Base-by-base conservation (phyloP, 2,797 vertebrate genomes). In the Diplodus puntazzo region DNA sequence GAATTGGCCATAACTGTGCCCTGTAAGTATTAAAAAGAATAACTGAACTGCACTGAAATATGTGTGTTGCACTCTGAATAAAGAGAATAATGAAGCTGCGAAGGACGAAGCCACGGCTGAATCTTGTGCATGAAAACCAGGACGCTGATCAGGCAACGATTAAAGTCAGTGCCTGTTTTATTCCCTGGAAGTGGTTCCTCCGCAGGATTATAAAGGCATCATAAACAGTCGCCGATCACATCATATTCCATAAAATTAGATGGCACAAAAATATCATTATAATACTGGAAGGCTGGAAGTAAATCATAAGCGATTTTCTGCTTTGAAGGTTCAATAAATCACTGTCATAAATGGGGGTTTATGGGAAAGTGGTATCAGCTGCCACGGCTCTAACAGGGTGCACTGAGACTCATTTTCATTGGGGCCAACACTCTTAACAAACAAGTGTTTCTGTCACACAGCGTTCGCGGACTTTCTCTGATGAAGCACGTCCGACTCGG, bases 41-140 rank as follows among this genome's bases (percentile, higher is more conserved):
- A 27, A 4, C 27, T 27, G 27, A 34, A 34, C 34, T 34, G 34
- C 34, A 34, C 34, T 34, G 34, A 34, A 34, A 8, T 34, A 1
- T 63, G 11, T 63, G 42, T 14, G 16, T 58, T 58, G 6, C n/a
- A 21, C 23, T 65, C 6, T 25, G 1, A 73, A 68, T 66, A 61
- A 71, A 27, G 23, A 63, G 42, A 63, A 76, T 7, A 57, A 39
- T 58, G 34, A 16, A 63, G 55, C 59, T 68, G 60, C 69, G 53
- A 72, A 73, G 55, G 53, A 80, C 81, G 71, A 82, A 61, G 59
- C 83, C 70, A 74, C 21, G 34, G 48, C 69, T 49, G 14, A 78
- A 58, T 69, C n/a, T 16, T 69, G 17, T 49, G 20, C 39, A 25
- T 75, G 64, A 70, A 70, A 73, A 68, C 74, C 60, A 1, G 17